Evolutionary conservation across 1,140 invertebrate species (phyloP).

Genomic region (Pseudomyrmex gracilis): DNA sequence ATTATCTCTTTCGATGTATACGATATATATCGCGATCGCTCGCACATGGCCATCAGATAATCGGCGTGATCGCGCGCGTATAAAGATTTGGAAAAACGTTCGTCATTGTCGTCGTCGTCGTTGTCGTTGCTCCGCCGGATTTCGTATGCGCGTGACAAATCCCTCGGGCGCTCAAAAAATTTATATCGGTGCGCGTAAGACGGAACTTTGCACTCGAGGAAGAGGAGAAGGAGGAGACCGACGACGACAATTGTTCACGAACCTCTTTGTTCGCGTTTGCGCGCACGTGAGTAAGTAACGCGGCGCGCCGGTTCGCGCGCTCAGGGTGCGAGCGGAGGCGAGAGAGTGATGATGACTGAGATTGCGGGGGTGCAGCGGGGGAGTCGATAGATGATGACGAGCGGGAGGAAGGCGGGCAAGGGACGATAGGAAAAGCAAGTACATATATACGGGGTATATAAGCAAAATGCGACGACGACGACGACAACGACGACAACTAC

Average conservation of each 20-base stretch:
- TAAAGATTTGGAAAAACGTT: no score
- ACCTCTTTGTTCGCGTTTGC: background rate
- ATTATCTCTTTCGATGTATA: background rate
- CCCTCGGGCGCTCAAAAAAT: background rate
- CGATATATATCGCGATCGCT: conserved; percentile 14
- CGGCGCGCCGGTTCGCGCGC: no score
- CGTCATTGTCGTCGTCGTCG: no score
- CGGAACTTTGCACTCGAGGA: background rate
- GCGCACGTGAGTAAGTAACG: no score
- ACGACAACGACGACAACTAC: background rate
- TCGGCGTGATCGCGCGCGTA: background rate
- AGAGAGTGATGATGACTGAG: conserved; percentile 16
- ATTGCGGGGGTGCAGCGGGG: conserved; percentile 32
- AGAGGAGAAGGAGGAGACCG: background rate
- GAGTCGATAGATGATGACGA: conserved; percentile 30
- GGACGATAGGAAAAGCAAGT: background rate
- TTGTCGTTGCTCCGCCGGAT: background rate
- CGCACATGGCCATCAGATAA: conserved; percentile 9
- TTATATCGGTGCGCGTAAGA: conserved; percentile 19
- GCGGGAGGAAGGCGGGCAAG: background rate
- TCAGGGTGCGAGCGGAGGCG: background rate
- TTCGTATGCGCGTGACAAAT: background rate
- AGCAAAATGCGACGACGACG: conserved; percentile 4
- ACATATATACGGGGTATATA: background rate
- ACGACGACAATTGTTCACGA: background rate